Base-by-base conservation (phyloP, 2,888 invertebrate species). In the Shargacucullia verbasci region DNA sequence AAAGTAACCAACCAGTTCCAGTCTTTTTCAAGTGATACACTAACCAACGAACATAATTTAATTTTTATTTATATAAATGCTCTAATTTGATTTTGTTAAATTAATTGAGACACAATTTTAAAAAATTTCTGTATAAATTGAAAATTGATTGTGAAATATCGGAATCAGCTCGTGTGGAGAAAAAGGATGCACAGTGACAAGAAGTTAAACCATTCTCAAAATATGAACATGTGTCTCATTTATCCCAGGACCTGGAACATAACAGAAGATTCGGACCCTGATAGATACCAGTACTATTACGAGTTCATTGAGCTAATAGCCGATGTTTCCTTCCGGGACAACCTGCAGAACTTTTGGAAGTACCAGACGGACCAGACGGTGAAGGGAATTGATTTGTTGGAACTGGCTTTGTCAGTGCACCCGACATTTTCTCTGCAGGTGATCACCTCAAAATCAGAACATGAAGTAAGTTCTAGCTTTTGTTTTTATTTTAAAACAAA, bases 321-420 rank as follows among this genome's bases (percentile, higher is more conserved):
- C 0, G 92, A 92, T 40, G 88, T 94, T 1, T 94, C 94, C 0
- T 94, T 94, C 77, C 75, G 94, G 1, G 86, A 87, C 9, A 94
- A 94, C 57, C 67, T 97, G 65, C 95, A 97, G 78, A 94, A 97
- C 84, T 97, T 97, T 79, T 95, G 97, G 86, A 96, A 96, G 84
- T 95, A 95, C 57, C 97, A 97, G 85, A 88, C 89, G 3, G 95
- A 95, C 35, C 94, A 95, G 4, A 94, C 95, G 0, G 95, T 96
- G 65, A 92, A 91, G 15, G 84, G 80, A 0, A 73, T 92, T 0
- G 95, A 96, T 46, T 94, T 96, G 29, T 85, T 95, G 53, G 95
- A 96, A 72, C 93, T 96, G 78, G 94, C 96, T 11, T 84, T 96
- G 43, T 95, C 79, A 8, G 90, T 93, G 0, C 91, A 92, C 38